Evolutionary conservation across 2,797 vertebrate genomes (phyloP).

Genomic region (Anolis apletophallus): DNA sequence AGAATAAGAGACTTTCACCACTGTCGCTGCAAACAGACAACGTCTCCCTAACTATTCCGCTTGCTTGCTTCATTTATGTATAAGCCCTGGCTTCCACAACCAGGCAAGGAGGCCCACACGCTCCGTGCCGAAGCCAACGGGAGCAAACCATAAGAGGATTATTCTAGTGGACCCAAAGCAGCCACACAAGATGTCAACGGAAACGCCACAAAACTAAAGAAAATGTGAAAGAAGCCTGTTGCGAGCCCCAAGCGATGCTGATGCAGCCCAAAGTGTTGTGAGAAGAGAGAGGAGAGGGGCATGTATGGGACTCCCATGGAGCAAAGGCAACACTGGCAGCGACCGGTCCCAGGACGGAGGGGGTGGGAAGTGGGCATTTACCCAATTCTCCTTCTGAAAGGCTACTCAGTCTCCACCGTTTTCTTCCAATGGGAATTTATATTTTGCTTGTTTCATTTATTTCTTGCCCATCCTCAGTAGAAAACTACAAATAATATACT

Average conservation of each 20-base stretch:
- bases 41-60: accelerated
- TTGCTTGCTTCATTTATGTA: too few species aligned
- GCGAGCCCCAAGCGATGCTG: too few species aligned
- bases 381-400: too few species aligned
- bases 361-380: neutral
- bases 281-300: neutral
- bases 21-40: slow-evolving; percentile 13
- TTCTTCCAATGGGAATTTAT: too few species aligned
- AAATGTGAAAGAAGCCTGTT: neutral
- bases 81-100: neutral
- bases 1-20: slow-evolving; percentile 25
- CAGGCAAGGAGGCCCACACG: neutral
- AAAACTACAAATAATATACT: too few species aligned
- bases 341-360: neutral
- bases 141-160: neutral
- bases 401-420: too few species aligned
- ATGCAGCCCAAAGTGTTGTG: neutral
- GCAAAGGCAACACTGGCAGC: neutral
- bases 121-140: neutral
- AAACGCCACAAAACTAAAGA: neutral
- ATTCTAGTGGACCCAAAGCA: neutral
- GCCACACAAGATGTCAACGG: neutral
- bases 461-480: too few species aligned
- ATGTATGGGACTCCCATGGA: neutral
- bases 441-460: too few species aligned